Conservation (phyloP, 2,113 vertebrate species). For the Elachura formosa region DNA sequence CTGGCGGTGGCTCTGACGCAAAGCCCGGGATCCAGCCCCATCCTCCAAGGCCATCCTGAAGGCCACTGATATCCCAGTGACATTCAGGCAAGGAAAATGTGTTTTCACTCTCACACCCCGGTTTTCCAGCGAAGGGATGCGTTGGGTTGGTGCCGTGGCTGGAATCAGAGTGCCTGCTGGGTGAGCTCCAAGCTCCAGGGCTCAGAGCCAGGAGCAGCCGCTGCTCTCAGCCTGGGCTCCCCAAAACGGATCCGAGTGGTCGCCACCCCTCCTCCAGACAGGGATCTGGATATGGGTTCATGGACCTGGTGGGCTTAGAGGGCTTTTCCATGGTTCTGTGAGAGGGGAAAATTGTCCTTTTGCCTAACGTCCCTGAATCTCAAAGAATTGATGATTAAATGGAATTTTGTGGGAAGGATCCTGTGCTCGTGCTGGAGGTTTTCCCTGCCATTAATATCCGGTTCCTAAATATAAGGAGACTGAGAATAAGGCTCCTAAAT, state of each 20-base stretch:
- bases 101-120: neutral
- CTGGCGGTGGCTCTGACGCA: neutral
- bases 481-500: neutral
- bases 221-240: neutral
- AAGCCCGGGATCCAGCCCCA: neutral
- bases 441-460: neutral
- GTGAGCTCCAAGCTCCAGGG: neutral
- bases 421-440: neutral
- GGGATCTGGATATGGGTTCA: rapidly evolving
- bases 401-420: neutral
- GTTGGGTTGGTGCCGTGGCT: neutral
- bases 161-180: neutral
- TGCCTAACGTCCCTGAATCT: neutral
- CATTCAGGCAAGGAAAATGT: neutral
- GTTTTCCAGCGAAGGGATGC: neutral
- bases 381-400: neutral
- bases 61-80: neutral
- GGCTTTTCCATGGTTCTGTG: neutral
- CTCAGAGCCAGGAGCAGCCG: neutral
- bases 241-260: neutral
- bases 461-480: neutral
- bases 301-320: neutral
- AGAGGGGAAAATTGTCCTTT: neutral
- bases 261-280: neutral
- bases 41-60: neutral